Base-by-base conservation (phyloP, 2,888 invertebrate genomes). In the Pseudoips prasinana region DNA sequence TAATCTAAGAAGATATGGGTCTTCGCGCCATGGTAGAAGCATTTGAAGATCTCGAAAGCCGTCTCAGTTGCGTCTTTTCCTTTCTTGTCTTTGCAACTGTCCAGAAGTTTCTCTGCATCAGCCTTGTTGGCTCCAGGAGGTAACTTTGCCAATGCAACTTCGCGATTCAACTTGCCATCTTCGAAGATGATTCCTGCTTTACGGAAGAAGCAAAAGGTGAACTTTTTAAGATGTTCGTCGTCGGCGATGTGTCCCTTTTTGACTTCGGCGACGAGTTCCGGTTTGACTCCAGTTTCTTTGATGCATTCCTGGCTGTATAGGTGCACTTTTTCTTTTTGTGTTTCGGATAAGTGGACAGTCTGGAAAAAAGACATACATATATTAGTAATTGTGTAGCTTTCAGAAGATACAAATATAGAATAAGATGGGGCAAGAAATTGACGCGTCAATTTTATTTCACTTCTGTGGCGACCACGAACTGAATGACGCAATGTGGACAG, bases 121-220 rank as follows among this genome's bases (percentile, higher is more conserved):
- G 63, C 60, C 22, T 77, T 78, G 23, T 82, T 78, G 0, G 80
- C 64, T 1, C 80, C 83, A 1, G 71, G 39, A 0, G 87, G 84
- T 0, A 90, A 26, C 44, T 88, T 87, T 0, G 76, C 46, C 6
- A 85, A 42, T 1, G 89, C 75, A 0, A 63, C 71, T 2, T 87
- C 89, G 0, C 78, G 71, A 10, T 89, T 86, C 7, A 90, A 44
- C 29, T 86, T 79, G 0, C 79, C 86, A 25, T 81, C 75, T 1
- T 46, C 24, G 8, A 60, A 58, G 0, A 85, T 26, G 1, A 88
- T 70, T 1, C 75, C 79, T 1, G 83, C 63, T 40, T 85, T 88
- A 37, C 84, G 64, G 61, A 88, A 82, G 67, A 90, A 80, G 53
- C 90, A 90, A 0, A 83, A 59, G 0, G 75, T 64, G 44, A 88